Percentiles rank a stretch among this genome's conserved stretches.
Conservation (phyloP, 2,113 vertebrate species). For the Ursus arctos region DNA sequence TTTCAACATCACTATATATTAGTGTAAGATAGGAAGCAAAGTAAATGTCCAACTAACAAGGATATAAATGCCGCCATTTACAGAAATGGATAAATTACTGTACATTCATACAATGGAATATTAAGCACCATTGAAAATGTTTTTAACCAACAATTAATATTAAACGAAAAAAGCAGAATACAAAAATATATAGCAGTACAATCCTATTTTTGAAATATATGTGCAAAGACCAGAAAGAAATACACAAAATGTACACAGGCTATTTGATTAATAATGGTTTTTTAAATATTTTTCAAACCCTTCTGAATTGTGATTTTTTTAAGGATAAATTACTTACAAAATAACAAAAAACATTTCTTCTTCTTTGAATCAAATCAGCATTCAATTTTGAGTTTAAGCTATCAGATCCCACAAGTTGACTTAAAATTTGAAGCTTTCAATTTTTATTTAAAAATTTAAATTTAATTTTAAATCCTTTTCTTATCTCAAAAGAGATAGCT, state of each 20-base stretch:
- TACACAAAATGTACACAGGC: neutral
- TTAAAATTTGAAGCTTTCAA: neutral
- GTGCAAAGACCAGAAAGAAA: neutral
- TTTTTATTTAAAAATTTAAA: neutral
- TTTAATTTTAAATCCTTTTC: neutral
- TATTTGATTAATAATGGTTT: neutral
- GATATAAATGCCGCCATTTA: neutral
- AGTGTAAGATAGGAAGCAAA: neutral
- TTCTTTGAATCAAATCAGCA: neutral
- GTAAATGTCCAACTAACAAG: neutral
- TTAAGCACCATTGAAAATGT: neutral
- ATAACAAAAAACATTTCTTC: neutral
- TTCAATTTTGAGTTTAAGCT: constrained; percentile 29
- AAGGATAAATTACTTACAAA: neutral
- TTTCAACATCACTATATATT: neutral
- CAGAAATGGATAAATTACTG: neutral
- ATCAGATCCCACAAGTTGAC: neutral
- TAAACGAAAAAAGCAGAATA: neutral
- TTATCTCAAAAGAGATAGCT: neutral
- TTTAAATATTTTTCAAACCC: constrained; percentile 16
- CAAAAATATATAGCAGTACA: neutral
- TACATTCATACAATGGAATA: neutral
- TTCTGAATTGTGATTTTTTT: neutral
- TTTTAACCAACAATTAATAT: neutral
- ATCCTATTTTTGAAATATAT: neutral